Evolutionary conservation across 2,888 invertebrate species (phyloP).

Genomic region (Chydorus sphaericus): DNA sequence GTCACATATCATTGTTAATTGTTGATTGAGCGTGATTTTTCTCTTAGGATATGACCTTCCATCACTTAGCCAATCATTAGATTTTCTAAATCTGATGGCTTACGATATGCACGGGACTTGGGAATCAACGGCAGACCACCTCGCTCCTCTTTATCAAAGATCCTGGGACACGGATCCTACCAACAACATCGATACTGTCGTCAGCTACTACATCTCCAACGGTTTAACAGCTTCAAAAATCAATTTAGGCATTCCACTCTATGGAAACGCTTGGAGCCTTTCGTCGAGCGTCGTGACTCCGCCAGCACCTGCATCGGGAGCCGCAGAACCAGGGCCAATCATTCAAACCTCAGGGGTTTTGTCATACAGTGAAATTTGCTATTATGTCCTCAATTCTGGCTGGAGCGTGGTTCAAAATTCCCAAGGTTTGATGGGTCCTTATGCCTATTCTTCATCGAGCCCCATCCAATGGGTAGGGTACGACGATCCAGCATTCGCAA

Average conservation of each 20-base stretch:
- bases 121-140: constrained; percentile 1
- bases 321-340: constrained; percentile 12
- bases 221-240: constrained; percentile 14
- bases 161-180: not conserved
- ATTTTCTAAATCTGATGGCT: constrained; percentile 12
- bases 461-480: constrained; percentile 26
- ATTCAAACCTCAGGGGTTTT: constrained; percentile 11
- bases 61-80: not conserved
- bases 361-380: constrained; percentile 14
- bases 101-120: constrained; percentile 14
- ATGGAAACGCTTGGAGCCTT: constrained; percentile 21
- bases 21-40: not conserved
- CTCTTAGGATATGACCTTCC: constrained; percentile 5
- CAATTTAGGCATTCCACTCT: constrained; percentile 21
- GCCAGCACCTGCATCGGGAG: constrained; percentile 12
- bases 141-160: constrained; percentile 12
- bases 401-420: constrained; percentile 4
- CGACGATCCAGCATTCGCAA: constrained; percentile 26
- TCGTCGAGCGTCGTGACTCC: not conserved
- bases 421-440: constrained; percentile 1
- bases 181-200: constrained; percentile 22
- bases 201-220: constrained; percentile 24
- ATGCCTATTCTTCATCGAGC: not conserved
- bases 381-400: constrained; percentile 17
- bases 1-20: no score